Percentiles rank a stretch among this genome's conserved stretches.
Conservation (phyloP, 2,888 invertebrate genomes). For the Aphodius sticticus region DNA sequence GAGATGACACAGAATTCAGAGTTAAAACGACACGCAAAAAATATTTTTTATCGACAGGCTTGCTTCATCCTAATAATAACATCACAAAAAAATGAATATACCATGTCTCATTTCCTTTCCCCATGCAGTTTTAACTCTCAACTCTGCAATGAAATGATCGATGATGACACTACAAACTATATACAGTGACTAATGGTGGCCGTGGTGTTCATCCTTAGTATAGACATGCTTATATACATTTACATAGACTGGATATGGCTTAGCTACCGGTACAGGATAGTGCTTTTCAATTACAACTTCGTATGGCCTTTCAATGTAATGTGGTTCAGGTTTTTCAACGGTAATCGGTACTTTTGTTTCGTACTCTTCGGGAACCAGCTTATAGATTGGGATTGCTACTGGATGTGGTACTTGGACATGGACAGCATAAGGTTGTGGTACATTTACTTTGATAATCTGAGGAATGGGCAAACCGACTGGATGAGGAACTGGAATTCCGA, state of each 20-base stretch:
- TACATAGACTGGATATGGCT: constrained; percentile 78
- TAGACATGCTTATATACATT: constrained; percentile 79
- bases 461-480: constrained; percentile 32
- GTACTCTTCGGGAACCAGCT: constrained; percentile 75
- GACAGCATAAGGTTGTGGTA: constrained; percentile 79
- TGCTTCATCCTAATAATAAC: constrained; percentile 6
- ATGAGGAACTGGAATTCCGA: constrained; percentile 72
- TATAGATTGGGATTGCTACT: constrained; percentile 77
- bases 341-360: constrained; percentile 78
- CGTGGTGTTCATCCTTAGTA: constrained; percentile 30
- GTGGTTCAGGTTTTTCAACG: constrained; percentile 75
- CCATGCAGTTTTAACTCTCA: background rate
- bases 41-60: background rate
- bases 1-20: background rate
- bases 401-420: constrained; percentile 76
- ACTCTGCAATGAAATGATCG: constrained; percentile 20
- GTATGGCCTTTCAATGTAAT: constrained; percentile 78
- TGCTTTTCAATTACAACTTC: constrained; percentile 79
- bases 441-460: constrained; percentile 74
- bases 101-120: constrained; percentile 9
- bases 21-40: constrained; percentile 24
- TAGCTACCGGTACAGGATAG: constrained; percentile 70
- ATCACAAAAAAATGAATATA: constrained; percentile 29
- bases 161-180: constrained; percentile 18
- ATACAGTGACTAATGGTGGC: background rate